These are phyloP conservation scores for Helicoverpa assulta DNA, from an alignment of 2,888 invertebrate species.

Conservation along the genomic window DNA sequence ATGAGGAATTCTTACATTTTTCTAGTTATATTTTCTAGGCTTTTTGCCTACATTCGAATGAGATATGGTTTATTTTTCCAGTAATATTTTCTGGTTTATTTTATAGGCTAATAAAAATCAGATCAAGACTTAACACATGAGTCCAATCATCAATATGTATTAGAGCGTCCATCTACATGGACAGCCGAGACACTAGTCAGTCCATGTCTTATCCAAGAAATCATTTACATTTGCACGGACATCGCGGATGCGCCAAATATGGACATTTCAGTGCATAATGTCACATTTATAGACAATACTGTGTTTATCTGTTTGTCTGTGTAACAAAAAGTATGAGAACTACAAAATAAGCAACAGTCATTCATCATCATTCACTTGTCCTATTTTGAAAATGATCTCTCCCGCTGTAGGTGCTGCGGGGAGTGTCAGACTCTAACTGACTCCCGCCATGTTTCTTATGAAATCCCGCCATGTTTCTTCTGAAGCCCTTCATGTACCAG, in stretches of 20 bases:
- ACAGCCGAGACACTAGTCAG: slow-evolving; percentile 19
- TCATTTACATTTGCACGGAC: slow-evolving; percentile 53
- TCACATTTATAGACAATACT: not conserved
- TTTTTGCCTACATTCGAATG: too few species aligned
- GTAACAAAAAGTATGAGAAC: not conserved
- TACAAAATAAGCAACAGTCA: too few species aligned
- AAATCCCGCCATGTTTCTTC: too few species aligned
- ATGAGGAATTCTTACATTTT: too few species aligned
- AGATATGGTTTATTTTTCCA: not conserved
- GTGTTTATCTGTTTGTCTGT: slow-evolving; percentile 8
- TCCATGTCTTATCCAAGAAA: slow-evolving; percentile 50
- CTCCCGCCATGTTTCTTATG: too few species aligned
- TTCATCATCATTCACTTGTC: too few species aligned
- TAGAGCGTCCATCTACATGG: slow-evolving; percentile 37
- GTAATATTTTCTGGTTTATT: not conserved
- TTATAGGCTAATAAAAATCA: slow-evolving; percentile 9
- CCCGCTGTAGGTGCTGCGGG: too few species aligned
- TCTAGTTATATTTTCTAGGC: too few species aligned
- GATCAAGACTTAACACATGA: slow-evolving; percentile 20
- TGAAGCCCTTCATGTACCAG: too few species aligned
- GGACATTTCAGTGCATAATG: slow-evolving; percentile 37
- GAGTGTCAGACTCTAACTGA: too few species aligned
- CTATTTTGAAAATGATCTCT: too few species aligned
- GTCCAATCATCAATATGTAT: slow-evolving; percentile 52
- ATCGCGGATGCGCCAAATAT: slow-evolving; percentile 41